Conservation (phyloP, 2,888 invertebrate species). For the Drosophila mercatorum region DNA sequence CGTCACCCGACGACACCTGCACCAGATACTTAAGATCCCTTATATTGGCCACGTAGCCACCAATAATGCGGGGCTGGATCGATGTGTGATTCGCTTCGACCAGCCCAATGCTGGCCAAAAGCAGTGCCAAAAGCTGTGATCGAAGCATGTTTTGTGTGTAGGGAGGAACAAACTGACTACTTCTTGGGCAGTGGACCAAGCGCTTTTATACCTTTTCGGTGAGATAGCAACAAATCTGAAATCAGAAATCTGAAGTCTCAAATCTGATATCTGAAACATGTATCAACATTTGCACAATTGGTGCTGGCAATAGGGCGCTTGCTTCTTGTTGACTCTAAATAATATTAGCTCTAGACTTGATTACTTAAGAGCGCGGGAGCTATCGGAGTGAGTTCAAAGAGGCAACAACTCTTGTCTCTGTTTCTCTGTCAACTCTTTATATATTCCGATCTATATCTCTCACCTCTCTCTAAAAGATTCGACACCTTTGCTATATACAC, state of each 20-base stretch:
- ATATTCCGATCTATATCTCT: too few species aligned
- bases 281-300: slow-evolving; percentile 65
- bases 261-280: background rate
- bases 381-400: background rate
- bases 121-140: slow-evolving; percentile 8
- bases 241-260: slow-evolving; percentile 7
- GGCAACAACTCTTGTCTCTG: background rate
- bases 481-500: background rate
- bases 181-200: background rate
- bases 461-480: too few species aligned
- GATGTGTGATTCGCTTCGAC: background rate
- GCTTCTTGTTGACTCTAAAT: slow-evolving; percentile 16
- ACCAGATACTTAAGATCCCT: slow-evolving; percentile 62
- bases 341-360: slow-evolving; percentile 1
- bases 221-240: slow-evolving; percentile 47
- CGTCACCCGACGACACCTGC: slow-evolving; percentile 42
- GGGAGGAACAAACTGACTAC: slow-evolving; percentile 19
- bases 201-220: slow-evolving; percentile 50
- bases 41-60: slow-evolving; percentile 51
- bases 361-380: slow-evolving; percentile 4
- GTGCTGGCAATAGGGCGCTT: slow-evolving; percentile 28
- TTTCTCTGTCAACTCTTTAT: too few species aligned
- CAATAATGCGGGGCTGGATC: slow-evolving; percentile 61
- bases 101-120: slow-evolving; percentile 12
- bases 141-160: slow-evolving; percentile 34